These are phyloP conservation scores for Capitella teleta DNA, from an alignment of 1,140 invertebrate species.

Conservation along the genomic window DNA sequence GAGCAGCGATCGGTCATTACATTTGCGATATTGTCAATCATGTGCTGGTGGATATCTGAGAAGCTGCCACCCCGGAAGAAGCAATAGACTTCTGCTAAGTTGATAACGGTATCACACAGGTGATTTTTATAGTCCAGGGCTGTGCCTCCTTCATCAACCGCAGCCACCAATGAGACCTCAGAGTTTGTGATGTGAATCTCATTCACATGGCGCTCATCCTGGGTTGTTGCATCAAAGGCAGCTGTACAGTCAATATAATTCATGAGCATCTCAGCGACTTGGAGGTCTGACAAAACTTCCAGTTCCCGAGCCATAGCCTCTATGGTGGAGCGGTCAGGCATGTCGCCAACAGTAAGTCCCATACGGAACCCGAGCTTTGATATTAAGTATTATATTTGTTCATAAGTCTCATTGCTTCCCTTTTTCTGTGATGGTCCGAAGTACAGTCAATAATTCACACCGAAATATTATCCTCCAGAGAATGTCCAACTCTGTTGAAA, in stretches of 20 bases:
- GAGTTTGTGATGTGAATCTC: neutral
- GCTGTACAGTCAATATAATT: neutral
- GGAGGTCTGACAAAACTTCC: neutral
- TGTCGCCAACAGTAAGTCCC: neutral
- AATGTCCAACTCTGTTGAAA: too few species aligned
- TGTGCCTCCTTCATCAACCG: slow-evolving; percentile 3
- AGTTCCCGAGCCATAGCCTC: neutral
- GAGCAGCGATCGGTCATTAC: slow-evolving; percentile 8
- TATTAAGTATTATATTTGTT: too few species aligned
- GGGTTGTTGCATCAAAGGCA: neutral
- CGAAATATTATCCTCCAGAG: too few species aligned
- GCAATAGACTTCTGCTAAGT: neutral
- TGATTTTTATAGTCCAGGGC: slow-evolving; percentile 2
- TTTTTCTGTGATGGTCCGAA: too few species aligned
- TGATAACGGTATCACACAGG: neutral
- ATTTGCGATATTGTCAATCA: slow-evolving; percentile 8
- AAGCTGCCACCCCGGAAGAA: neutral
- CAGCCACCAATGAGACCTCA: neutral
- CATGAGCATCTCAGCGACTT: neutral
- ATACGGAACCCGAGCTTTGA: too few species aligned
- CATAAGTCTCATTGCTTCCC: too few species aligned
- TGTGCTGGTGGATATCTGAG: neutral
- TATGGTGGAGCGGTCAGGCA: neutral
- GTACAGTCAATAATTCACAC: too few species aligned
- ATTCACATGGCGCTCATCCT: slow-evolving; percentile 2